These are phyloP conservation scores for Sterrhoptilus dennistouni DNA, from an alignment of 2,113 vertebrate genomes.

Conservation along the genomic window DNA sequence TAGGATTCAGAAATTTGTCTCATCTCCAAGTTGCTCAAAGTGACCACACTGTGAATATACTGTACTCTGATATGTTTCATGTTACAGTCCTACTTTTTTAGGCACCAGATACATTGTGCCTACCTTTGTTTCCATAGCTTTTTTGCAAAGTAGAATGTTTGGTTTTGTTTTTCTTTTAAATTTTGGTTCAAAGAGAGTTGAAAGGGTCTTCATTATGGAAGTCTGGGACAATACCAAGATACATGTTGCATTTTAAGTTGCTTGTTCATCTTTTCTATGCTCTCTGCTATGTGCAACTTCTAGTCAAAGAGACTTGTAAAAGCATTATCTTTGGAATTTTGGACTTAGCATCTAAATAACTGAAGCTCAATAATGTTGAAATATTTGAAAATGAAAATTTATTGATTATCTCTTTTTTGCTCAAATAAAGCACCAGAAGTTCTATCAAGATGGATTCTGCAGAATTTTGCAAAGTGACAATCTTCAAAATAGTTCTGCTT, in stretches of 20 bases:
- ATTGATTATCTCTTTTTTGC: background rate
- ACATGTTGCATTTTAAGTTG: background rate
- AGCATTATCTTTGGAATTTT: background rate
- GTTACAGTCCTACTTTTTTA: background rate
- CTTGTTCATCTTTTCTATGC: background rate
- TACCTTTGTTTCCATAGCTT: background rate
- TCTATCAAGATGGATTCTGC: background rate
- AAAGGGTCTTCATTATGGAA: background rate
- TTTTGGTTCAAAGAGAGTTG: background rate
- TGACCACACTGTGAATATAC: conserved; percentile 3
- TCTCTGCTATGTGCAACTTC: background rate
- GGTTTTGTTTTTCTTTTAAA: background rate
- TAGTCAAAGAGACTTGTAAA: background rate
- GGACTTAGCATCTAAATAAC: background rate
- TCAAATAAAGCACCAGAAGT: background rate
- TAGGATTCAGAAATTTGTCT: conserved; percentile 35
- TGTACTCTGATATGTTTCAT: background rate
- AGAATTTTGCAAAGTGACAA: background rate
- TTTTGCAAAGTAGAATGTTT: background rate
- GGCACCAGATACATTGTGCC: background rate
- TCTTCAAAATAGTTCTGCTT: background rate
- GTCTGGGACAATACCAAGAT: background rate
- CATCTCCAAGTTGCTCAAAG: conserved; percentile 11
- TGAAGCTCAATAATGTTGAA: background rate
- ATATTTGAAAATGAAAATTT: background rate